Conservation (phyloP, 2,113 vertebrate genomes). For the human (Homo sapiens) region GRCh38 chr1:89844001-89844500, state of each 20-base stretch:
- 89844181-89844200: not conserved
- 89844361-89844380: not conserved
- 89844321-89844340: not conserved
- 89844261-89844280: not conserved
- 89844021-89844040: not conserved
- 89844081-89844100: slow-evolving; percentile 32
- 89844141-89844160: slow-evolving; percentile 34
- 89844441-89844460: slow-evolving; percentile 64
- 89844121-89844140: slow-evolving; percentile 32
- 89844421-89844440: not conserved
- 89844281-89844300: not conserved
- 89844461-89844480: slow-evolving; percentile 51
- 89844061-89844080: not conserved
- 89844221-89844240: not conserved
- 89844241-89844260: not conserved
- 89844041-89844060: not conserved
- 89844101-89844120: not conserved
- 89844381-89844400: not conserved
- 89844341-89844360: not conserved
- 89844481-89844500: slow-evolving; percentile 36
- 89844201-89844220: not conserved
- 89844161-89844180: not conserved
- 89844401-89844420: not conserved
- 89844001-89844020: not conserved
- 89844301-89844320: not conserved